phyloP scores from a whole-genome alignment of 2,797 vertebrate genomes.

The Zalophus californianus region DNA sequence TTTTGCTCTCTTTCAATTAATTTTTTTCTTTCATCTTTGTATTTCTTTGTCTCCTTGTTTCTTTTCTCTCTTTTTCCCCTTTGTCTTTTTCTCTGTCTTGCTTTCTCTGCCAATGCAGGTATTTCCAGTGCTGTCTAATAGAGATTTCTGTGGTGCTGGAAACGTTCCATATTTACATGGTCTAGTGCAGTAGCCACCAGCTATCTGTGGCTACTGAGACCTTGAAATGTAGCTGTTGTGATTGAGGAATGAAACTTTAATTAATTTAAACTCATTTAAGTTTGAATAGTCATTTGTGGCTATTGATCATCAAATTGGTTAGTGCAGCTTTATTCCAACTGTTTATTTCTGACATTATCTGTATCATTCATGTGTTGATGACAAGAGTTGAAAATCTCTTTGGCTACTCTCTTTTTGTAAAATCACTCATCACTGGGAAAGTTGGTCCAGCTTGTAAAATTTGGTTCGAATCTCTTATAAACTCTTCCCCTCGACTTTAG shows the following conservation, averaged over 20 bases:
- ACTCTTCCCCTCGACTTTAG: neutral
- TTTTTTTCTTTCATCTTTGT: neutral
- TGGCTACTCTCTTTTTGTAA: neutral
- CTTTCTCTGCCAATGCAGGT: neutral
- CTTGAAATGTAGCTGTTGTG: neutral
- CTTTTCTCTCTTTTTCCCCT: neutral
- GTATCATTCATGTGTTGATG: neutral
- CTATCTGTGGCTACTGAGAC: neutral
- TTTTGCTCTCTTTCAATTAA: conserved; percentile 7
- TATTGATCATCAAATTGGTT: neutral
- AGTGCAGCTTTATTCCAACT: neutral
- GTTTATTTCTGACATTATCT: neutral
- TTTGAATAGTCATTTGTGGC: neutral
- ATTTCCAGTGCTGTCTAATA: neutral
- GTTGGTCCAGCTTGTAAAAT: neutral
- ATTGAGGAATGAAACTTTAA: neutral
- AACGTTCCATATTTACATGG: neutral
- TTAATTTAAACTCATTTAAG: neutral
- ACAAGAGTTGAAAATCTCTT: conserved; percentile 21
- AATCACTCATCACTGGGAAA: neutral
- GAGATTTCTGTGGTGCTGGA: neutral
- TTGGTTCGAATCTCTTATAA: conserved; percentile 26
- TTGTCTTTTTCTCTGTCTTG: neutral
- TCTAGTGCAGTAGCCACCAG: neutral
- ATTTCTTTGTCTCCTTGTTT: neutral